Percentiles rank a stretch among this genome's conserved stretches.
Evolutionary conservation across 1,140 invertebrate species (phyloP).

Genomic region (Pomacea maculata): DNA sequence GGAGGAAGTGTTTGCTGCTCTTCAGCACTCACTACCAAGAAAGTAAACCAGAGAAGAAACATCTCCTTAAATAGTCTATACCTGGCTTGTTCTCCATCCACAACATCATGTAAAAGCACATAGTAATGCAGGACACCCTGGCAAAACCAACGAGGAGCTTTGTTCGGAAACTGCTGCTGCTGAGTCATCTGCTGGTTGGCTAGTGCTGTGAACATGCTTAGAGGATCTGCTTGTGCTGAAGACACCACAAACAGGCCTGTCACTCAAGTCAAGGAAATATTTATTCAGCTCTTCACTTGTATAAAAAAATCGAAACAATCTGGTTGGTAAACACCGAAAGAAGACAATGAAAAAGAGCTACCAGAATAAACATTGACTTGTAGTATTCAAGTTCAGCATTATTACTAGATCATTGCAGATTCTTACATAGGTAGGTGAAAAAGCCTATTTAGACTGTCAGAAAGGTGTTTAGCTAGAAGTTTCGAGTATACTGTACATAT

Average conservation of each 20-base stretch:
- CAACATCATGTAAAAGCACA: slow-evolving; percentile 87
- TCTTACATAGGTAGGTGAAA: too few species aligned
- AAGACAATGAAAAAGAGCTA: neutral
- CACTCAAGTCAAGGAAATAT: neutral
- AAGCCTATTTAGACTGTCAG: too few species aligned
- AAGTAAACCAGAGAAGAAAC: too few species aligned
- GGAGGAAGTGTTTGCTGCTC: too few species aligned
- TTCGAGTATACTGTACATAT: too few species aligned
- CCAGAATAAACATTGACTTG: neutral
- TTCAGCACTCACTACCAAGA: too few species aligned
- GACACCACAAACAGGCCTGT: slow-evolving; percentile 79
- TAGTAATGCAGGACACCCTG: slow-evolving; percentile 87
- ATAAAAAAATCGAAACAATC: too few species aligned
- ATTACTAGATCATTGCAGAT: too few species aligned
- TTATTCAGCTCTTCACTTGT: neutral
- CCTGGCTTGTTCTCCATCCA: slow-evolving; percentile 73
- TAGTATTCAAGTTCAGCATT: too few species aligned
- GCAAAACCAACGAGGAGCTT: slow-evolving; percentile 84
- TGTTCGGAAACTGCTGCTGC: slow-evolving; percentile 72
- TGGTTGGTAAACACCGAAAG: neutral
- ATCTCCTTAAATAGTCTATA: slow-evolving; percentile 51
- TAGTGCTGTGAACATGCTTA: slow-evolving; percentile 80
- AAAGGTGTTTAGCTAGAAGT: too few species aligned
- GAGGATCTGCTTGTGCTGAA: slow-evolving; percentile 81
- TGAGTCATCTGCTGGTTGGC: slow-evolving; percentile 82